phyloP scores from a whole-genome alignment of 2,113 vertebrate genomes.

The Sorex fumeus region DNA sequence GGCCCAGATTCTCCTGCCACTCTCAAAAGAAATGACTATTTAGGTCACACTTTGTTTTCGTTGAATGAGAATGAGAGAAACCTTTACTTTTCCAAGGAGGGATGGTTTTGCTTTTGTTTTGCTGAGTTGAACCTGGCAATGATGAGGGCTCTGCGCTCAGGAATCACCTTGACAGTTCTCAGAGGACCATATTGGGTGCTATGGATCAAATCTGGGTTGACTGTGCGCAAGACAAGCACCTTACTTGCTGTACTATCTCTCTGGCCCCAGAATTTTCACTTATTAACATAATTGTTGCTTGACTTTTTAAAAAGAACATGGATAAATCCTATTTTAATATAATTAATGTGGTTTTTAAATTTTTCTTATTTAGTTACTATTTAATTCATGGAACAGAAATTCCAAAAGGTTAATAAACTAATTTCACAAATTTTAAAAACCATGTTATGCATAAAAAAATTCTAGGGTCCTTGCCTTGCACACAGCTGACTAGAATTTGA shows the following conservation, averaged over 20 bases:
- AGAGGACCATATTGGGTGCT: no score
- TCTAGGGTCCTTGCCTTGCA: not conserved
- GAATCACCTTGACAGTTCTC: no score
- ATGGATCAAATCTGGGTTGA: no score
- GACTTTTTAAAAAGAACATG: constrained; percentile 5
- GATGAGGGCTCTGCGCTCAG: no score
- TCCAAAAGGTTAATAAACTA: constrained; percentile 33
- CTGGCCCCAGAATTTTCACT: not conserved
- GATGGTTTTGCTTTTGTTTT: no score
- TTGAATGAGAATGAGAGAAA: not conserved
- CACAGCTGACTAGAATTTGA: no score
- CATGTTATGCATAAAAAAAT: not conserved
- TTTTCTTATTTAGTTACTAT: not conserved
- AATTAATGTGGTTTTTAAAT: constrained; percentile 43
- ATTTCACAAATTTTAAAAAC: constrained; percentile 48
- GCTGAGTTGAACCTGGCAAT: no score
- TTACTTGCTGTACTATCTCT: not conserved
- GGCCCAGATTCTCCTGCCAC: no score
- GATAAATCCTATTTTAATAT: constrained; percentile 40
- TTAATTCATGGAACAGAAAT: constrained; percentile 24
- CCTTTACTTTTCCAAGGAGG: not conserved
- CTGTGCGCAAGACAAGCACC: no score
- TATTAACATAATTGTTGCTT: not conserved
- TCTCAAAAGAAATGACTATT: constrained; percentile 3
- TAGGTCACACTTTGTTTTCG: not conserved